These are phyloP conservation scores for Lepidotrigona ventralis DNA, from an alignment of 1,140 invertebrate genomes.

Conservation along the genomic window DNA sequence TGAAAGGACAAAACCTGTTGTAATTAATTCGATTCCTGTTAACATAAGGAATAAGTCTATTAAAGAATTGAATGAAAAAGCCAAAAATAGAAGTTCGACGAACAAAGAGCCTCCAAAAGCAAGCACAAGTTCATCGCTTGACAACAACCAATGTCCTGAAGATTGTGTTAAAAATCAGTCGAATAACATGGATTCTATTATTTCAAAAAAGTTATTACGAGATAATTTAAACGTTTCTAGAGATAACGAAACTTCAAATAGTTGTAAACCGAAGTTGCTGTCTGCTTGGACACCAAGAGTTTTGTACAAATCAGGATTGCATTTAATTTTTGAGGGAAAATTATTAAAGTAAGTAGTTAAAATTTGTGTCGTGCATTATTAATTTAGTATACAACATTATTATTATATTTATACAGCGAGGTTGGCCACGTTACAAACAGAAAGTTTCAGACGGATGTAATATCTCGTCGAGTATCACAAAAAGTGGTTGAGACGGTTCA, in stretches of 20 bases:
- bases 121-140: not conserved
- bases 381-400: not conserved
- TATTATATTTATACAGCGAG: slow-evolving; percentile 60
- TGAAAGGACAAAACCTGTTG: slow-evolving; percentile 23
- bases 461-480: slow-evolving; percentile 59
- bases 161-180: not conserved
- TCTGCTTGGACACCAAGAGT: slow-evolving; percentile 62
- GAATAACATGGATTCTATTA: not conserved
- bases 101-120: not conserved
- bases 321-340: slow-evolving; percentile 69
- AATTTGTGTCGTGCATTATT: not conserved
- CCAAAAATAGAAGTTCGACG: not conserved
- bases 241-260: not conserved
- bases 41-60: not conserved
- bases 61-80: not conserved
- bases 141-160: not conserved
- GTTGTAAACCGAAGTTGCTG: slow-evolving; percentile 54
- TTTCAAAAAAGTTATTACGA: not conserved
- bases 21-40: slow-evolving; percentile 29
- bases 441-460: slow-evolving; percentile 62
- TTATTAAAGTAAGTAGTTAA: slow-evolving; percentile 63
- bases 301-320: slow-evolving; percentile 22
- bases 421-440: slow-evolving; percentile 61
- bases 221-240: not conserved
- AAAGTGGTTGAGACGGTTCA: slow-evolving; percentile 65